A percentile compares a stretch with the other conserved stretches of the same genome.
These are phyloP conservation scores for Hemitrygon akajei DNA, from an alignment of 2,797 vertebrate genomes.

Conservation along the genomic window DNA sequence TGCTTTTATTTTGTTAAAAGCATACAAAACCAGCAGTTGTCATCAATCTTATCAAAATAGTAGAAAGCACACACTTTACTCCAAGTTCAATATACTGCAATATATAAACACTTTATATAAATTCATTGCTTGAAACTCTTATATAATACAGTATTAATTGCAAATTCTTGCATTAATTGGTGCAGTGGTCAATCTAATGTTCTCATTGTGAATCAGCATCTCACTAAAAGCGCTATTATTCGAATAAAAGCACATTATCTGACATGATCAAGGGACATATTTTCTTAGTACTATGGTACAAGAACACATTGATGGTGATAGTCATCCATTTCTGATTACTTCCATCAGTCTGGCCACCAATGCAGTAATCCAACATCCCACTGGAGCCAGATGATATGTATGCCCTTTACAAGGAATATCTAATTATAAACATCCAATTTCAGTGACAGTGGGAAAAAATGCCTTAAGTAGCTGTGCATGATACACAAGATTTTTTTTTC, in stretches of 20 bases:
- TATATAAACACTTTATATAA: not conserved
- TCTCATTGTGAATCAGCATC: not conserved
- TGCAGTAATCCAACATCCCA: not conserved
- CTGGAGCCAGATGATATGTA: not conserved
- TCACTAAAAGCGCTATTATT: not conserved
- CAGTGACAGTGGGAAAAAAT: not conserved
- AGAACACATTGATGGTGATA: not conserved
- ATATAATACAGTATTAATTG: not conserved
- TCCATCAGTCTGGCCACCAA: not conserved
- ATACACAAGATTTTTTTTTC: not conserved
- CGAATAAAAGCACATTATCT: not conserved
- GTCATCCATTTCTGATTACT: not conserved
- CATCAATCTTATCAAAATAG: not conserved
- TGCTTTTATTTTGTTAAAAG: slow-evolving; percentile 35
- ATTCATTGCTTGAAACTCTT: not conserved
- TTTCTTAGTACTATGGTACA: not conserved
- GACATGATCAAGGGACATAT: not conserved
- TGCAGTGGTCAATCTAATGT: not conserved
- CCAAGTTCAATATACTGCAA: not conserved
- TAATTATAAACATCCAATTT: not conserved
- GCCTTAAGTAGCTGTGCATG: not conserved
- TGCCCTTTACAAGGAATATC: not conserved
- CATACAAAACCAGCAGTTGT: slow-evolving; percentile 12
- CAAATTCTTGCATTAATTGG: not conserved
- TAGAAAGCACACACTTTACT: not conserved